Base-by-base conservation (phyloP, 2,888 invertebrate genomes). In the Idaea aversata region DNA sequence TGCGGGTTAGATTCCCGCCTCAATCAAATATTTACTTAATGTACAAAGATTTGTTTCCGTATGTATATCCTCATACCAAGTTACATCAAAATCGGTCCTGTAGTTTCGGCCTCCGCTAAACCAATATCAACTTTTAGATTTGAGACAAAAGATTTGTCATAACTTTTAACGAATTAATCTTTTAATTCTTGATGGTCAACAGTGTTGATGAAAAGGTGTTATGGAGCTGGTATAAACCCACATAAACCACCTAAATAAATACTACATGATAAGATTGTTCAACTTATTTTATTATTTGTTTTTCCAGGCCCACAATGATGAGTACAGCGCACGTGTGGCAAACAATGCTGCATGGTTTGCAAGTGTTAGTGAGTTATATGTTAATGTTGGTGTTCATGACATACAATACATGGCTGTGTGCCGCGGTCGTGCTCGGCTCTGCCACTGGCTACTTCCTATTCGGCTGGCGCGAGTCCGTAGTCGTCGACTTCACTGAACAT, bases 331-430 rank as follows among this genome's bases (percentile, higher is more conserved):
- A 99, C 87, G 94, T 95, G 65, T 95, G 96, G 88, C 98, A 99
- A 90, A 98, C 98, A 15, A 88, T 96, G 62, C 94, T 99, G 16
- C 98, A 99, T 84, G 95, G 98, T 70, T 81, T 98, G 25, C 98
- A 98, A 91, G 97, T 99, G 81, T 94, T 97, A 67, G 93, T 98
- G 70, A 97, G 98, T 75, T 98, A 99, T 90, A 96, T 98, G 89
- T 94, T 99, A 63, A 99, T 99, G 99, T 93, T 99, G 86, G 97
- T 98, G 76, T 98, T 99, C 86, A 99, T 99, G 99, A 98, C 98
- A 0, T 99, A 98, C 94, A 99, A 99, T 84, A 95, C 96, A 16
- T 99, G 98, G 97, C 94, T 99, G 67, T 98, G 98, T 86, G 85
- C 97, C 62, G 97, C 98, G 0, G 97, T 98, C 0, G 96, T 98